Evolutionary conservation across 2,888 invertebrate genomes (phyloP).

Genomic region (Archips crataeganus): DNA sequence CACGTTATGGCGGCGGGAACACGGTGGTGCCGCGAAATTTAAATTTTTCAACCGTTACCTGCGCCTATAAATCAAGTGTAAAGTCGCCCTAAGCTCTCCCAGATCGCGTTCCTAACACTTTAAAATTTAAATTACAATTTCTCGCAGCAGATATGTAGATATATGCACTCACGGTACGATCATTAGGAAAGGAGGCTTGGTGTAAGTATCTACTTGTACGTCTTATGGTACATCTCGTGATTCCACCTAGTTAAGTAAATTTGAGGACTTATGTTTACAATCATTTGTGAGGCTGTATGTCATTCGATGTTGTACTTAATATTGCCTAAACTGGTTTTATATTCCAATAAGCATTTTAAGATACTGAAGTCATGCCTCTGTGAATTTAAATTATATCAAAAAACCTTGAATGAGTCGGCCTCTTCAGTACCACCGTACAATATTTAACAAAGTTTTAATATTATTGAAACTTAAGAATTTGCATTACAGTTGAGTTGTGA

Average conservation of each 20-base stretch:
- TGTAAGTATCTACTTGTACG: slow-evolving; percentile 30
- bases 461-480: no score
- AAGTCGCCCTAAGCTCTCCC: slow-evolving; percentile 79
- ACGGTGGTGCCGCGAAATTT: slow-evolving; percentile 69
- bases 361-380: no score
- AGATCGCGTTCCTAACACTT: slow-evolving; percentile 76
- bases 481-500: no score
- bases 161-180: slow-evolving; percentile 30
- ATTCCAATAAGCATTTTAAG: no score
- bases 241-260: neutral
- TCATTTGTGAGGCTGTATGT: neutral
- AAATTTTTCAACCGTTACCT: slow-evolving; percentile 84
- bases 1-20: slow-evolving; percentile 55
- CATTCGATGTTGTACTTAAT: neutral
- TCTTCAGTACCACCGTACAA: no score
- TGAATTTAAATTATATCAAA: no score
- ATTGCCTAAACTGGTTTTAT: neutral
- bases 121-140: slow-evolving; percentile 79
- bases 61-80: slow-evolving; percentile 81
- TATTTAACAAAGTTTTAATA: no score
- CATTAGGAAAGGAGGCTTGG: slow-evolving; percentile 30
- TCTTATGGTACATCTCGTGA: slow-evolving; percentile 25
- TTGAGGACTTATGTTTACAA: neutral
- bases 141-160: slow-evolving; percentile 35
- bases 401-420: no score